Percentiles rank a stretch among this genome's conserved stretches.
Conservation (phyloP, 2,888 invertebrate genomes). For the Cyclophora albipunctata region DNA sequence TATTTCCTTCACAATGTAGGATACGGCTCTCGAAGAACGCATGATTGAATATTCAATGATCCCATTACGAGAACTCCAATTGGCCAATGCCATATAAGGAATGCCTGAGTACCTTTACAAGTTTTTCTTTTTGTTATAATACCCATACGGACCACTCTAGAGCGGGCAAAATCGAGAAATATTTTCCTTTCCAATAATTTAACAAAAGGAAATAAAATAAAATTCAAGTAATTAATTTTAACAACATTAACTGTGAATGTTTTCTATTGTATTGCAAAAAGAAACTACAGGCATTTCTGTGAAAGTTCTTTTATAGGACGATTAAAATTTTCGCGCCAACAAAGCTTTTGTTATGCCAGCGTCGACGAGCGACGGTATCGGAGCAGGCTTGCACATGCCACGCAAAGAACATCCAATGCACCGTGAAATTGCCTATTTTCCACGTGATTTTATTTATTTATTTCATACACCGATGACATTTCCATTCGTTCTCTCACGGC, state of each 20-base stretch:
- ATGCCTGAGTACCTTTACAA: conserved; percentile 6
- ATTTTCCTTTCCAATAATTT: too few species aligned
- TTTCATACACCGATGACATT: conserved; percentile 67
- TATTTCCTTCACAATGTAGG: conserved; percentile 24
- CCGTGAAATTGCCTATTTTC: conserved; percentile 76
- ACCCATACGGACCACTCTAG: too few species aligned
- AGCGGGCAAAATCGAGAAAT: too few species aligned
- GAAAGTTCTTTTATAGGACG: conserved; percentile 9
- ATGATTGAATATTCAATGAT: conserved; percentile 28
- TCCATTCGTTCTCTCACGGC: conserved; percentile 44
- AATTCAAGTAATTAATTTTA: too few species aligned
- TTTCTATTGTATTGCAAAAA: too few species aligned
- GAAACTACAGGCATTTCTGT: too few species aligned
- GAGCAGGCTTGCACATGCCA: conserved; percentile 42
- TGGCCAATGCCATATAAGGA: conserved; percentile 11
- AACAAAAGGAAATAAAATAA: too few species aligned
- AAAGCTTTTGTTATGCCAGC: conserved; percentile 54
- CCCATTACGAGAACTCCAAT: conserved; percentile 19
- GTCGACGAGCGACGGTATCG: conserved; percentile 32
- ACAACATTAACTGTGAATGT: too few species aligned
- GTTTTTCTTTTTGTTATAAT: too few species aligned
- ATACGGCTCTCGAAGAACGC: conserved; percentile 17
- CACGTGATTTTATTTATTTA: conserved; percentile 73
- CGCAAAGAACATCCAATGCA: conserved; percentile 70
- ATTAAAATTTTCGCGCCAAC: conserved; percentile 55